phyloP scores from a whole-genome alignment of 2,113 vertebrate genomes.

The Pygoscelis adeliae region DNA sequence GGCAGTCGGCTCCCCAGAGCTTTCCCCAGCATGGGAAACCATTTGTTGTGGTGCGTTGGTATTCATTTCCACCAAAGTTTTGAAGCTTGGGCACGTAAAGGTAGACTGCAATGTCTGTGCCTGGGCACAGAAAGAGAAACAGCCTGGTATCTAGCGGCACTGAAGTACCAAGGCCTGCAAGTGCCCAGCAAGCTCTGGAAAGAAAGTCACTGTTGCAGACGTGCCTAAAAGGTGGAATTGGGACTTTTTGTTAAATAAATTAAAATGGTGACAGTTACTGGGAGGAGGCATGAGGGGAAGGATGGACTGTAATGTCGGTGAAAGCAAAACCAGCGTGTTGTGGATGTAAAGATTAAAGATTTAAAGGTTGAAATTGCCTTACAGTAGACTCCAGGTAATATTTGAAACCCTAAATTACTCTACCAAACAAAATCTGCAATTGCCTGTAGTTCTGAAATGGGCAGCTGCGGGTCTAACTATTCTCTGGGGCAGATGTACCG shows the following conservation, averaged over 20 bases:
- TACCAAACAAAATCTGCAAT: not conserved
- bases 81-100: not conserved
- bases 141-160: not conserved
- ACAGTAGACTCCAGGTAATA: not conserved
- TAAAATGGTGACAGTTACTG: not conserved
- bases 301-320: not conserved
- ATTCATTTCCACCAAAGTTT: not conserved
- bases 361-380: not conserved
- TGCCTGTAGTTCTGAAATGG: not conserved
- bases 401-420: not conserved
- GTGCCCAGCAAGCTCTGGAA: not conserved
- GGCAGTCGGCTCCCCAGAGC: not conserved
- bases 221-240: not conserved
- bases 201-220: not conserved
- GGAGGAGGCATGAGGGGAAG: not conserved
- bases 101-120: not conserved
- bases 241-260: not conserved
- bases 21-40: not conserved
- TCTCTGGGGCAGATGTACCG: not conserved
- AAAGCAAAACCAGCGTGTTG: not conserved
- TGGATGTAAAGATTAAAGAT: not conserved
- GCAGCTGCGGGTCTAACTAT: not conserved
- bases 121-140: not conserved
- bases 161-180: accelerated
- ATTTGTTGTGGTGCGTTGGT: accelerated